Base-by-base conservation (phyloP, 1,140 invertebrate species). In the Andricus grossulariae region DNA sequence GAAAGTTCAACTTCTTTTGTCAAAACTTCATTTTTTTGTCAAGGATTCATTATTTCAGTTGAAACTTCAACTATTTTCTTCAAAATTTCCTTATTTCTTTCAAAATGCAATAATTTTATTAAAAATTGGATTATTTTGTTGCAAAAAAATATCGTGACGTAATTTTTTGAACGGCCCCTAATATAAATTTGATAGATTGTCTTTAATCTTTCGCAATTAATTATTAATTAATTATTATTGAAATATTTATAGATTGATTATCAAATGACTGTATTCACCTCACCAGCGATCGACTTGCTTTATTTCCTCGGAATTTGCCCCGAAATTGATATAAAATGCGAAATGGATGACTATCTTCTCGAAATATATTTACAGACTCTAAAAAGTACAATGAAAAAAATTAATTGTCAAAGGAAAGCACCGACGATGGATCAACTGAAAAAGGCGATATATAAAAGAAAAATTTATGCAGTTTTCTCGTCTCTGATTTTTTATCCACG, bases 261-360 rank as follows among this genome's bases (percentile, higher is more conserved):
- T 78, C 92, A 93, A 86, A 84, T 90, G 75, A 45, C 78, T 11
- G 83, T 90, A 12, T 90, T 88, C 60, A 86, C 86, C 2, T 92
- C 90, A 39, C 91, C 91, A 5, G 91, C 85, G 2, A 84, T 92
- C 3, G 92, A 93, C 79, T 52, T 93, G 4, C 79, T 90, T 10
- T 92, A 92, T 70, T 92, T 92, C 55, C 78, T 92, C 32, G 87
- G 86, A 54, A 90, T 88, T 12, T 91, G 90, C 77, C 86, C 87
- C 0, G 81, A 83, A 8, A 50, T 79, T 4, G 71, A 77, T 5
- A 13, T 89, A 1, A 81, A 83, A 13, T 76, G 75, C 18, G 78
- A 80, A 6, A 71, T 79, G 10, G 82, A 86, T 15, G 82, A 85
- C 5, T 72, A 76, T 12, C 81, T 85, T 60, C 6, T 83, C 2